Percentiles rank a stretch among this genome's conserved stretches.
phyloP scores from a whole-genome alignment of 2,888 invertebrate genomes.

The Criorhina ranunculi region DNA sequence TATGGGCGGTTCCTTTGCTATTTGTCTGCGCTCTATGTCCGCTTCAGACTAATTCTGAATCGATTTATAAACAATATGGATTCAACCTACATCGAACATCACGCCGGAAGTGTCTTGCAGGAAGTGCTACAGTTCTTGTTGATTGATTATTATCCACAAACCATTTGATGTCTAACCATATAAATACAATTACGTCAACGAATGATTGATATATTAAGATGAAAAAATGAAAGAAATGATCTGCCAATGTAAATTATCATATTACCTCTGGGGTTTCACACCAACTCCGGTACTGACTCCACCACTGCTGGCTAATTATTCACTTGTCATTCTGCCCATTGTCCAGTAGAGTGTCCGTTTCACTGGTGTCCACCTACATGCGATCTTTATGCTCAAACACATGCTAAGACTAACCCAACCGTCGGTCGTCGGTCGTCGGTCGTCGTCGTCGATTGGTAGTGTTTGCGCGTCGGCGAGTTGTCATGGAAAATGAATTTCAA shows the following conservation, averaged over 20 bases:
- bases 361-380: constrained; percentile 48
- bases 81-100: no score
- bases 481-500: constrained; percentile 63
- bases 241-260: constrained; percentile 56
- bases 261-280: constrained; percentile 50
- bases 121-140: constrained; percentile 17
- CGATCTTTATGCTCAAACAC: constrained; percentile 17
- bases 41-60: no score
- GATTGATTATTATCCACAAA: constrained; percentile 46
- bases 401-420: background rate
- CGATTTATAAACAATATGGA: no score
- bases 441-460: background rate
- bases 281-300: constrained; percentile 49
- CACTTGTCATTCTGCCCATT: constrained; percentile 38
- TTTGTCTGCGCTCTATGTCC: no score
- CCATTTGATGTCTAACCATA: constrained; percentile 41
- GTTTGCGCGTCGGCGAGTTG: constrained; percentile 50
- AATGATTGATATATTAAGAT: constrained; percentile 51
- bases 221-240: background rate
- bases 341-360: constrained; percentile 20
- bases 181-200: constrained; percentile 58
- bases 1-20: no score
- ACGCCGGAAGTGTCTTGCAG: constrained; percentile 40
- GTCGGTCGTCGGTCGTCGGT: background rate
- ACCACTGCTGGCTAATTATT: constrained; percentile 49